These are phyloP conservation scores for Trachelus troglodyta DNA, from an alignment of 2,888 invertebrate genomes.

Conservation along the genomic window DNA sequence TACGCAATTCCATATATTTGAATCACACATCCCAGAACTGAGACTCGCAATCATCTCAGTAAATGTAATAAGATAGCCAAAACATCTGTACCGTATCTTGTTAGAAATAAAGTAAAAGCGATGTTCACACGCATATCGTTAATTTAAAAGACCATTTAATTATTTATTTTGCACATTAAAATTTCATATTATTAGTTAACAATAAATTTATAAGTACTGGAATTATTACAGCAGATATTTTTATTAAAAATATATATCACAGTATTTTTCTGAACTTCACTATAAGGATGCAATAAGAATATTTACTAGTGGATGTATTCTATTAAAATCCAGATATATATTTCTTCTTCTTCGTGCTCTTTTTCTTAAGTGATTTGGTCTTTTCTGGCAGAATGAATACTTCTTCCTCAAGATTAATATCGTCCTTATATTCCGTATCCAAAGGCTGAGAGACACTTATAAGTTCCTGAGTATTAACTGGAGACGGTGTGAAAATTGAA, in stretches of 20 bases:
- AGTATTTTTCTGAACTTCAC: too few relatives aligned
- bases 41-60: background rate
- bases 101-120: background rate
- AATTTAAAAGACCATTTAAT: too few relatives aligned
- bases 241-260: too few relatives aligned
- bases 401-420: slow-evolving; percentile 26
- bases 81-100: background rate
- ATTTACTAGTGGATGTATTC: background rate
- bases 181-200: too few relatives aligned
- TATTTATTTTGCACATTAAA: too few relatives aligned
- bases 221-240: too few relatives aligned
- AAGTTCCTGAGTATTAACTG: slow-evolving; percentile 48
- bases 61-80: background rate
- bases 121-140: background rate
- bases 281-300: too few relatives aligned
- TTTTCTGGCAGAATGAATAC: slow-evolving; percentile 42
- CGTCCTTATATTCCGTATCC: too few relatives aligned
- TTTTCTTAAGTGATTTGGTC: slow-evolving; percentile 25
- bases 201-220: too few relatives aligned
- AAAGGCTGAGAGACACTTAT: slow-evolving; percentile 45
- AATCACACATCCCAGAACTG: background rate
- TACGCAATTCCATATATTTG: background rate
- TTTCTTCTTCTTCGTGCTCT: slow-evolving; percentile 31
- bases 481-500: slow-evolving; percentile 23
- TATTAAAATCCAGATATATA: slow-evolving; percentile 43